Base-by-base conservation (phyloP, 2,113 vertebrate genomes). In the Otocyon megalotis region DNA sequence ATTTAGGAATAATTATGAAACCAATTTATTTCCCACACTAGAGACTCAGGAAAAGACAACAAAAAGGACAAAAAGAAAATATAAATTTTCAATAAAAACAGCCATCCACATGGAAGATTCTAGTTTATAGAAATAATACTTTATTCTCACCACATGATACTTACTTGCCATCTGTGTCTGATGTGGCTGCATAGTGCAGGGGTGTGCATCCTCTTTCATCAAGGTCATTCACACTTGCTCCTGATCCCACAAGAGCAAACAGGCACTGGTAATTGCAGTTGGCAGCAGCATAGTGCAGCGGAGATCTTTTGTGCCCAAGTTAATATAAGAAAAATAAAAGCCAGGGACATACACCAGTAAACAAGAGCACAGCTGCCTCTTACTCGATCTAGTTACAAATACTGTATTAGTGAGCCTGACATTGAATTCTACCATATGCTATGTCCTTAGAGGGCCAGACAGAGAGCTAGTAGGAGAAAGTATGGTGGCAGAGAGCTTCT, bases 201-300 rank as follows among this genome's bases (percentile, higher is more conserved):
- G 99, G 99, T 88, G 99, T 99, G 98, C 99, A 99, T 94, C 99
- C 99, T 98, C 99, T 98, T 98, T 99, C 99, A 88, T 99, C 99
- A 74, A 99, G 99, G 98, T 99, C 99, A 69, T 99, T 99, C 98
- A 99, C 99, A 95, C 99, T 99, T 96, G 99, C 99, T 98, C 99
- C 99, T 88, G 99, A 99, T 90, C 99, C 99, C 99, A 99, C 99
- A 99, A 99, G 99, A 98, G 99, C 99, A 99, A 99, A 99, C 98
- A 99, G 99, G 99, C 99, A 99, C 99, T 99, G 99, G 99, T 99
- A 99, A 99, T 99, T 99, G 99, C 99, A 99, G 98, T 99, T 99
- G 98, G 99, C 99, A 97, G 99, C 99, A 97, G 99, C 99, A 48
- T 99, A 99, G 98, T 99, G 99, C 97, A 99, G 98, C 95, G 99